These are phyloP conservation scores for Papilio polytes DNA, from an alignment of 1,140 invertebrate species.

Conservation along the genomic window DNA sequence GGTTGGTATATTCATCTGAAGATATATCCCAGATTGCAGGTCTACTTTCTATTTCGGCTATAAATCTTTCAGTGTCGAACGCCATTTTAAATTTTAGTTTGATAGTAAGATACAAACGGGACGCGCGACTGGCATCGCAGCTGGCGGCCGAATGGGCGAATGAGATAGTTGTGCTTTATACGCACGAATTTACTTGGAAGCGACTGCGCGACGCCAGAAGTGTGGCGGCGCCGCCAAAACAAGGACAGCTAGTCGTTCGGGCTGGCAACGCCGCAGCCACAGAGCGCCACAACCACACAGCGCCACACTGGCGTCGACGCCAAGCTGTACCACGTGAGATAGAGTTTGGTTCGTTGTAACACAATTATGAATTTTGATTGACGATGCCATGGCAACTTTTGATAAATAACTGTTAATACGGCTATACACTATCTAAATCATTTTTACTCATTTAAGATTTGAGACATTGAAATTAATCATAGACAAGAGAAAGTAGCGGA, in stretches of 20 bases:
- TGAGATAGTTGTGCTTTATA: background rate
- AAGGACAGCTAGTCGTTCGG: background rate
- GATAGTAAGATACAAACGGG: background rate
- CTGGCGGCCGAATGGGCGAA: constrained; percentile 9
- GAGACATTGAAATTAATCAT: background rate
- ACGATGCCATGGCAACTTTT: background rate
- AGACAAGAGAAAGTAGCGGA: background rate
- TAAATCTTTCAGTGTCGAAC: constrained; percentile 43
- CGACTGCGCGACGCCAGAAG: background rate
- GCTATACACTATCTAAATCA: background rate
- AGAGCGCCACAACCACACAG: constrained; percentile 1
- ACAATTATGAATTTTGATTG: background rate
- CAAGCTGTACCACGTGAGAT: background rate
- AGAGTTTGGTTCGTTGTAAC: background rate
- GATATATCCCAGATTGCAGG: constrained; percentile 41
- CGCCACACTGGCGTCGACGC: constrained; percentile 1
- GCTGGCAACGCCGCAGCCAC: background rate
- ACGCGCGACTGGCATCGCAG: background rate
- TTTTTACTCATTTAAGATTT: background rate
- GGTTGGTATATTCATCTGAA: constrained; percentile 37
- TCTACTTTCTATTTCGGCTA: constrained; percentile 40
- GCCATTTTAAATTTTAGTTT: background rate
- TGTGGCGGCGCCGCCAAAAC: background rate
- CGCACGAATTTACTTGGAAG: background rate
- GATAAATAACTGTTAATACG: background rate